Evolutionary conservation across 92 coral and sea anemone species (phyloP).

Genomic region (Heliopora coerulea): DNA sequence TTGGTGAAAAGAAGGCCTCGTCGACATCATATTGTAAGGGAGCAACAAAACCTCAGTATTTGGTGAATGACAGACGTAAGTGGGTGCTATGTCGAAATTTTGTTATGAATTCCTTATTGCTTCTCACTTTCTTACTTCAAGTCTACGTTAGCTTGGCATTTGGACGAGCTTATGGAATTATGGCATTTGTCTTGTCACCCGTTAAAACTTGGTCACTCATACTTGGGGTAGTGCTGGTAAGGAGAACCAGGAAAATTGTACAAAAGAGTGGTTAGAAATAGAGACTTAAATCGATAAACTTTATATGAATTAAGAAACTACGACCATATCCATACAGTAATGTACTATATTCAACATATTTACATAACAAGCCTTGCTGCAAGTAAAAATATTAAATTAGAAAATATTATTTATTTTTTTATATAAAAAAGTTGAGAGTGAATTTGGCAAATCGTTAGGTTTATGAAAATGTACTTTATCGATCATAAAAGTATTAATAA

Average conservation of each 20-base stretch:
- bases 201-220: conserved; percentile 82
- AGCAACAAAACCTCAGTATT: not conserved
- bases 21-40: conserved; percentile 14
- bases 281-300: too few relatives aligned
- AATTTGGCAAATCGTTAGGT: too few relatives aligned
- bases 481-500: too few relatives aligned
- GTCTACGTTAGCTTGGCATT: conserved; percentile 64
- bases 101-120: conserved; percentile 37
- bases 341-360: too few relatives aligned
- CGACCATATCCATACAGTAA: too few relatives aligned
- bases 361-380: too few relatives aligned
- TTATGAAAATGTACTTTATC: too few relatives aligned
- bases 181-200: conserved; percentile 79
- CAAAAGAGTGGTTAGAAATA: too few relatives aligned
- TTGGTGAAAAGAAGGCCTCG: conserved; percentile 48
- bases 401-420: too few relatives aligned
- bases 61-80: conserved; percentile 4
- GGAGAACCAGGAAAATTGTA: conserved; percentile 7
- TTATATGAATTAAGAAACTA: too few relatives aligned
- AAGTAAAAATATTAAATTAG: too few relatives aligned
- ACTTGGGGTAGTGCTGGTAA: conserved; percentile 3
- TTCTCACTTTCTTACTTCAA: conserved; percentile 63
- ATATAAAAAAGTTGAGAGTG: too few relatives aligned
- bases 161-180: conserved; percentile 68
- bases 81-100: conserved; percentile 46